A percentile compares a stretch with the other conserved stretches of the same genome.
Evolutionary conservation across 2,888 invertebrate genomes (phyloP).

Genomic region (Harpalus rufipes): DNA sequence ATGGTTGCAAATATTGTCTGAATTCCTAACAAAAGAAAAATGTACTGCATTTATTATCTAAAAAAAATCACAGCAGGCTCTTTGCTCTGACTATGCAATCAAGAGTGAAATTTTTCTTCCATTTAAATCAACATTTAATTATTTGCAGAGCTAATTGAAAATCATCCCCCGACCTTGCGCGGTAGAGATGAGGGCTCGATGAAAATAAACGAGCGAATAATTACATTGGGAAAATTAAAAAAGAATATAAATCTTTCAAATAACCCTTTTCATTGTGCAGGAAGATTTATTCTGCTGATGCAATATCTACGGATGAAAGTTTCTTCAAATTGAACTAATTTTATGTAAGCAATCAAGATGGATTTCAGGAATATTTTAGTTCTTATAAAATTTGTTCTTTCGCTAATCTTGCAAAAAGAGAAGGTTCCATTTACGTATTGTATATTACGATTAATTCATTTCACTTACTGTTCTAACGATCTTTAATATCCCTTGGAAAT

Average conservation of each 20-base stretch:
- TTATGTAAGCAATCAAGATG: slow-evolving; percentile 14
- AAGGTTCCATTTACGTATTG: not conserved
- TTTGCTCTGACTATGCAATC: slow-evolving; percentile 9
- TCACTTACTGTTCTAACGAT: not conserved
- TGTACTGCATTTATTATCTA: slow-evolving; percentile 13
- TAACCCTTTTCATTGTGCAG: not conserved
- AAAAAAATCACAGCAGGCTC: slow-evolving; percentile 24
- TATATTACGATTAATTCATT: not conserved
- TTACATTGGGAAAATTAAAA: slow-evolving; percentile 26
- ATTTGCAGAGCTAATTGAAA: slow-evolving; percentile 37
- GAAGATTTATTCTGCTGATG: slow-evolving; percentile 28
- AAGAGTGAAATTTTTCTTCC: slow-evolving; percentile 6
- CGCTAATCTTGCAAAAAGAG: not conserved
- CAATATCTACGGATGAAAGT: slow-evolving; percentile 8
- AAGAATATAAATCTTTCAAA: slow-evolving; percentile 30
- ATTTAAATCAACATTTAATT: slow-evolving; percentile 46
- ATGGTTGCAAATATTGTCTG: slow-evolving; percentile 11
- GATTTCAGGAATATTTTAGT: slow-evolving; percentile 33
- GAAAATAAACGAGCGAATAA: slow-evolving; percentile 36
- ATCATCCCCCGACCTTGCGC: slow-evolving; percentile 3
- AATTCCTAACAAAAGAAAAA: slow-evolving; percentile 14
- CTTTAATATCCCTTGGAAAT: not conserved
- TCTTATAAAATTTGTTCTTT: not conserved
- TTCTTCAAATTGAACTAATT: slow-evolving; percentile 38
- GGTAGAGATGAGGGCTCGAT: not conserved